Conservation (phyloP, 1,140 invertebrate genomes). For the Rhopalosiphum maidis region DNA sequence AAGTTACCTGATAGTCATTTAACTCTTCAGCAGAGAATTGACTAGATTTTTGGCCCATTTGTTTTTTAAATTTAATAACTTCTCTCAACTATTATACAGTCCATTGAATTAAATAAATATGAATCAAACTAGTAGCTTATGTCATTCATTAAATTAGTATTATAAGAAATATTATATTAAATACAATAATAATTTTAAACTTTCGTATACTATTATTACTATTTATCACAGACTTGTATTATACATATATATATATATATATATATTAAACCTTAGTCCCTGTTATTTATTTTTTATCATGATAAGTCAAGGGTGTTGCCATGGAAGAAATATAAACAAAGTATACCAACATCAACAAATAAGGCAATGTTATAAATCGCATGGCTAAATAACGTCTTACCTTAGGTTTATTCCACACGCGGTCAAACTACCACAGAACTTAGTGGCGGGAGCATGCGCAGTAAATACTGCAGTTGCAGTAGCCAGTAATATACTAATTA, state of each 20-base stretch:
- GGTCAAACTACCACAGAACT: too few relatives aligned
- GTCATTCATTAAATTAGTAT: neutral
- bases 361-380: too few relatives aligned
- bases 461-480: too few relatives aligned
- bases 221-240: neutral
- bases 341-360: neutral
- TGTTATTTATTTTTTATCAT: neutral
- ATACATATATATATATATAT: neutral
- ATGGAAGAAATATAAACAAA: neutral
- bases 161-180: neutral
- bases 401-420: too few relatives aligned
- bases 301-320: neutral
- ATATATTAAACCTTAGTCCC: neutral
- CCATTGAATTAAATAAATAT: neutral
- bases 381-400: too few relatives aligned
- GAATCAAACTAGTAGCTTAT: neutral
- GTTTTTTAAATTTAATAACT: neutral
- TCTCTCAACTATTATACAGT: neutral
- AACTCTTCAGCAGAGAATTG: constrained; percentile 87
- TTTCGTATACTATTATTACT: neutral
- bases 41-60: constrained; percentile 74
- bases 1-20: constrained; percentile 82
- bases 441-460: too few relatives aligned
- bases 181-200: neutral
- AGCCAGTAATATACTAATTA: too few relatives aligned